A percentile compares a stretch with the other conserved stretches of the same genome.
These are phyloP conservation scores for Rotaria sp. DNA, from an alignment of 2,888 invertebrate genomes.

Conservation along the genomic window DNA sequence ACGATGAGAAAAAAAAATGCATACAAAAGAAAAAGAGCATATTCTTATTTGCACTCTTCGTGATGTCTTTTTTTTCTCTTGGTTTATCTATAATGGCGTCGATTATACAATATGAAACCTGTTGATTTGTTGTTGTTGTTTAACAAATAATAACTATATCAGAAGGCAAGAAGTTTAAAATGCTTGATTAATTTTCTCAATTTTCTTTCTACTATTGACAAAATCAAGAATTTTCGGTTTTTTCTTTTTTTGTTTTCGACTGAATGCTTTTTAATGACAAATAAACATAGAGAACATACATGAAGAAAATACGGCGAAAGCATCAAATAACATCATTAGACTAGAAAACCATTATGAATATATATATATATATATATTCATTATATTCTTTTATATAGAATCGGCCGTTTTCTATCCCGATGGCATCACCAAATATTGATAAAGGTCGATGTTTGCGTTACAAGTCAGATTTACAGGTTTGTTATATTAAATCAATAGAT, in stretches of 20 bases:
- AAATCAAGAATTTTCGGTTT: no score
- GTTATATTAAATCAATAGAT: background rate
- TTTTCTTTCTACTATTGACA: no score
- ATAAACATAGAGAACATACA: background rate
- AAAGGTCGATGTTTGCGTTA: conserved; percentile 6
- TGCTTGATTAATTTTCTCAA: no score
- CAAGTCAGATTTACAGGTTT: conserved; percentile 28
- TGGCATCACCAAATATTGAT: background rate
- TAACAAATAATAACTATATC: background rate
- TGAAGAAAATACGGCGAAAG: background rate
- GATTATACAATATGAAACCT: background rate
- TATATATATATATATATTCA: no score
- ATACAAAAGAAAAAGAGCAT: conserved; percentile 10
- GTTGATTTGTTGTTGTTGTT: background rate
- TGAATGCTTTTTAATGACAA: no score
- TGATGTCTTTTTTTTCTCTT: background rate
- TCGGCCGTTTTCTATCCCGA: background rate
- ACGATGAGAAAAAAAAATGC: background rate
- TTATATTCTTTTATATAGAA: background rate
- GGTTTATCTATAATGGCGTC: background rate
- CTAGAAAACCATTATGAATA: background rate
- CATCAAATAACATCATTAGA: background rate
- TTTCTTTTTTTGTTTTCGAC: no score
- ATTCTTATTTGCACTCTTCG: background rate
- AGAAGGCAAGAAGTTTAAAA: background rate